These are phyloP conservation scores for Neodiprion virginianus DNA, from an alignment of 1,140 invertebrate species.

Conservation along the genomic window DNA sequence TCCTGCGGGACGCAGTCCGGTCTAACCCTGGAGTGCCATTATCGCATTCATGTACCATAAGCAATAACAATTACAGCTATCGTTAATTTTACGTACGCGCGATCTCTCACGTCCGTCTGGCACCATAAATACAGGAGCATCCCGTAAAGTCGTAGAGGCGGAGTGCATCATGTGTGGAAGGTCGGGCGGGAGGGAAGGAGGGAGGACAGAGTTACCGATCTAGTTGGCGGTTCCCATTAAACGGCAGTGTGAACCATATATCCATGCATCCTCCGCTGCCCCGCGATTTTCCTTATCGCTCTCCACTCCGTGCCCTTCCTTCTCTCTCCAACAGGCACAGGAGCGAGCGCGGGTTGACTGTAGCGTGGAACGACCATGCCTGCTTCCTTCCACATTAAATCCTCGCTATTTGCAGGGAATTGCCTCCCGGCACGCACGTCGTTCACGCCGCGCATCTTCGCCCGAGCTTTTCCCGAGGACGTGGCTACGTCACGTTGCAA, in stretches of 20 bases:
- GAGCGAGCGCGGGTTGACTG: constrained; percentile 25
- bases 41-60: constrained; percentile 26
- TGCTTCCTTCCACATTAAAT: constrained; percentile 52
- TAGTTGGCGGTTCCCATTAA: constrained; percentile 40
- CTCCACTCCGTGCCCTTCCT: not conserved
- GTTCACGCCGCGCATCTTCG: not conserved
- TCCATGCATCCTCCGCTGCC: constrained; percentile 14
- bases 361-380: constrained; percentile 39
- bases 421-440: constrained; percentile 50
- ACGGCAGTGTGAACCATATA: constrained; percentile 39
- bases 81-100: constrained; percentile 54
- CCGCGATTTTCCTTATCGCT: not conserved
- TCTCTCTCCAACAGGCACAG: not conserved
- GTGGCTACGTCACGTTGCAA: too few relatives aligned
- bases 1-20: not conserved
- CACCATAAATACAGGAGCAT: not conserved
- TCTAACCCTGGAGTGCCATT: not conserved
- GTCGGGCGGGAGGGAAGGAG: constrained; percentile 11
- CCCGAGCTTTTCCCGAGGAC: not conserved
- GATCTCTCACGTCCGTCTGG: constrained; percentile 32
- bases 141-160: not conserved
- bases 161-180: constrained; percentile 23
- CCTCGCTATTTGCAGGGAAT: constrained; percentile 43
- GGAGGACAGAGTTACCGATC: constrained; percentile 29
- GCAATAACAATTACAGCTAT: constrained; percentile 53